phyloP scores from a whole-genome alignment of 2,888 invertebrate species.

The Oligia latruncula region DNA sequence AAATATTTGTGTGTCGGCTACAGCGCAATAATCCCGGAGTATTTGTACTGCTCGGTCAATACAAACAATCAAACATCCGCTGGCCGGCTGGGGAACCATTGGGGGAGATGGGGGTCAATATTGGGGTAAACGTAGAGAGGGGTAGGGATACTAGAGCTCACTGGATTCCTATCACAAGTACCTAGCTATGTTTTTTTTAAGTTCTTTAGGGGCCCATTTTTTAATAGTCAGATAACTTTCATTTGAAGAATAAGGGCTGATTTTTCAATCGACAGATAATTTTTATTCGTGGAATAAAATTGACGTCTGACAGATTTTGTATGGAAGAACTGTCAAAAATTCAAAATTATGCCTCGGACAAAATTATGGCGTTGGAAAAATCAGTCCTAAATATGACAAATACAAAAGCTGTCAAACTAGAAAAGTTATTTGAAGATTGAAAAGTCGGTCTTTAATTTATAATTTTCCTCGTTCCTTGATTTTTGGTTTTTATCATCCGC shows the following conservation, averaged over 20 bases:
- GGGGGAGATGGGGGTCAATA: slow-evolving; percentile 23
- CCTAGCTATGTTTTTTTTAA: not conserved
- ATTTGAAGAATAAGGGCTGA: not conserved
- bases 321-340: no score
- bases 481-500: not conserved
- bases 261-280: no score
- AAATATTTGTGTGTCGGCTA: slow-evolving; percentile 55
- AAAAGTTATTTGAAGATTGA: not conserved
- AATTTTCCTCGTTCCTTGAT: not conserved
- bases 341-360: no score
- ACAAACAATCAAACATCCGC: slow-evolving; percentile 50
- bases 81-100: slow-evolving; percentile 1
- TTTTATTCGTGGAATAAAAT: no score
- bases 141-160: not conserved
- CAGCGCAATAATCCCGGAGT: slow-evolving; percentile 54
- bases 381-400: not conserved
- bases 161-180: not conserved
- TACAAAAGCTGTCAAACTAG: not conserved
- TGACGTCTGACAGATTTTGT: no score
- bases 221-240: not conserved
- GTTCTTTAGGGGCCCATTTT: not conserved
- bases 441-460: not conserved
- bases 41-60: slow-evolving; percentile 57
- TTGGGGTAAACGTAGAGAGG: slow-evolving; percentile 19
- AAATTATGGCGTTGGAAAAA: no score